Evolutionary conservation across 2,113 vertebrate species (phyloP).

Genomic region (Laterallus jamaicensis): DNA sequence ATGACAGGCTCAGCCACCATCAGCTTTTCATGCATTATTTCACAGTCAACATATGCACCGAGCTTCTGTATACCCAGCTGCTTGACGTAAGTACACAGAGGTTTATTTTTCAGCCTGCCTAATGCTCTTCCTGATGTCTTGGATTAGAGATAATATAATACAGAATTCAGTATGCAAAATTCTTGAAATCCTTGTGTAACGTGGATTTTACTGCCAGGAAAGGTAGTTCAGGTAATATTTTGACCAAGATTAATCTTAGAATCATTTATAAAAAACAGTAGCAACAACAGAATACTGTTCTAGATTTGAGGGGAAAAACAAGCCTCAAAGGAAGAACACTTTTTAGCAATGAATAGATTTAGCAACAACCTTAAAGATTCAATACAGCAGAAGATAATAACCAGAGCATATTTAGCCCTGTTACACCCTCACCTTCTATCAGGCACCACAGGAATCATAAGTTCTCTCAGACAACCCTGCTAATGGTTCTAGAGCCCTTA

Average conservation of each 20-base stretch:
- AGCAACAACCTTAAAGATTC: not conserved
- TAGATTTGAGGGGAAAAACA: not conserved
- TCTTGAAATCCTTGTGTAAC: not conserved
- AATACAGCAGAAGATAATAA: not conserved
- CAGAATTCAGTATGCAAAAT: not conserved
- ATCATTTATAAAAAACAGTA: not conserved
- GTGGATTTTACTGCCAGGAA: not conserved
- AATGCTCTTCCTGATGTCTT: not conserved
- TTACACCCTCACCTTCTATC: not conserved
- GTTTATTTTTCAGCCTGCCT: not conserved
- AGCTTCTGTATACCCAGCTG: not conserved
- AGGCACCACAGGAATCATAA: not conserved
- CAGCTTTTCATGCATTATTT: not conserved
- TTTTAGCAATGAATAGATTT: not conserved
- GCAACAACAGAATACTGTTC: not conserved
- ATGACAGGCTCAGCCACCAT: not conserved
- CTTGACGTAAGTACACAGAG: not conserved
- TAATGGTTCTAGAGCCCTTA: not conserved
- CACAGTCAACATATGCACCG: not conserved
- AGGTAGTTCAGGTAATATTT: not conserved
- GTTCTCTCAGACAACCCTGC: not conserved
- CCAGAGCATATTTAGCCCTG: not conserved
- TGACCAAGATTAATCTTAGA: not conserved
- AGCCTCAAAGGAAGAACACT: not conserved
- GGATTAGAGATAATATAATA: not conserved